These are phyloP conservation scores for Actenoides hombroni DNA, from an alignment of 2,113 vertebrate genomes.

Conservation along the genomic window DNA sequence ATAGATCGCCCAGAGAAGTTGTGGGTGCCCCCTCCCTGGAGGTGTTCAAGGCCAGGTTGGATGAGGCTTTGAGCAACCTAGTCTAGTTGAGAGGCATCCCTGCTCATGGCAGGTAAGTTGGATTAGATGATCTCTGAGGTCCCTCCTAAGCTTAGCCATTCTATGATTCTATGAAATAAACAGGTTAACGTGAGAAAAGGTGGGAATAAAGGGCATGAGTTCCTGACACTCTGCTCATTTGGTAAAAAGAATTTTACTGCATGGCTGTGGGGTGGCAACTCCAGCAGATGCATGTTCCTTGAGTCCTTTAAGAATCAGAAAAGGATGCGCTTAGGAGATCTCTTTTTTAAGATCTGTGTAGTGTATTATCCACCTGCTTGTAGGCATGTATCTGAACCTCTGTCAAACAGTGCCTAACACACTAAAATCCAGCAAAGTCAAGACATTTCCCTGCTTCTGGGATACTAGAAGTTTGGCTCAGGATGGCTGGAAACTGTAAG, in stretches of 20 bases:
- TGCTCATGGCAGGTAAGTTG: no score
- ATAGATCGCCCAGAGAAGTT: no score
- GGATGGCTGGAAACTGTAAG: neutral
- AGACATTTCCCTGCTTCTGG: neutral
- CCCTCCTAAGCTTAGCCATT: no score
- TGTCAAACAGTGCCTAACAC: neutral
- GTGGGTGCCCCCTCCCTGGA: no score
- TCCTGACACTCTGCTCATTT: neutral
- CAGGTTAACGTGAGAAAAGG: neutral
- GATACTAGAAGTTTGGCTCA: neutral
- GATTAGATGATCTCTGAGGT: no score
- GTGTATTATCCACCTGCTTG: neutral
- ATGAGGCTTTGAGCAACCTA: no score
- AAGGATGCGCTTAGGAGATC: neutral
- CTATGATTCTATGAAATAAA: neutral
- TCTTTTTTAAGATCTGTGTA: neutral
- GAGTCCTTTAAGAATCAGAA: neutral
- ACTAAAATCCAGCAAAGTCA: neutral
- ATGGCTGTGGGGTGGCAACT: neutral
- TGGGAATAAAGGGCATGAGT: neutral
- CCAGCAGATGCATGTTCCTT: fast-evolving
- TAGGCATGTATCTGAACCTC: fast-evolving
- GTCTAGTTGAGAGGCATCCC: no score
- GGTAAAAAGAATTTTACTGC: neutral
- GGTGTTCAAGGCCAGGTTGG: no score